Percentiles rank a stretch among this genome's conserved stretches.
phyloP scores from a whole-genome alignment of 53 echinoderm and acorn worm genomes.

The Arbacia lixula region DNA sequence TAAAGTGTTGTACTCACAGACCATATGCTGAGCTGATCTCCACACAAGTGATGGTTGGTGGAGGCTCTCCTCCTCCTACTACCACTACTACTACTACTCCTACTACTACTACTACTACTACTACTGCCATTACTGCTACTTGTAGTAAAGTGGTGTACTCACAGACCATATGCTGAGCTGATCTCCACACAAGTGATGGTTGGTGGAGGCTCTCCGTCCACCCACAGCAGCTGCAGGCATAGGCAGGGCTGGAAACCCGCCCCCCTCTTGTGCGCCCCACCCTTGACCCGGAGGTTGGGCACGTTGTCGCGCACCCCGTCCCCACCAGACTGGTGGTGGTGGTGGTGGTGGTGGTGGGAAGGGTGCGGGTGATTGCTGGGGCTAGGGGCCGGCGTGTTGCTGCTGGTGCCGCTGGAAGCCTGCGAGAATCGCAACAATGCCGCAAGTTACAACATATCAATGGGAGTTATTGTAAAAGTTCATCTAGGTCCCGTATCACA shows the following conservation, averaged over 20 bases:
- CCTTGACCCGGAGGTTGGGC: constrained; percentile 90
- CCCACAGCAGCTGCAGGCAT: constrained; percentile 86
- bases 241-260: constrained; percentile 86
- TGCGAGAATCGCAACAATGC: no score
- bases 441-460: no score
- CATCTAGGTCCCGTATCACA: no score
- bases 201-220: constrained; percentile 95
- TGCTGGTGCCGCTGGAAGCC: background rate
- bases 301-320: constrained; percentile 69
- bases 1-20: constrained; percentile 72
- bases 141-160: constrained; percentile 45
- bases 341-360: constrained; percentile 15
- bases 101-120: no score
- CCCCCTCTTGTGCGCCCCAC: constrained; percentile 77
- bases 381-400: constrained; percentile 23
- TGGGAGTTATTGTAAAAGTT: no score
- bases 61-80: constrained; percentile 95
- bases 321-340: constrained; percentile 1
- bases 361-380: constrained; percentile 48
- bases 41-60: constrained; percentile 86
- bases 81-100: no score
- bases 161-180: constrained; percentile 96
- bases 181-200: constrained; percentile 83
- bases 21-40: constrained; percentile 94
- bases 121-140: no score